These are phyloP conservation scores for Leptopilina drosophilae DNA, from an alignment of 2,888 invertebrate species.

Conservation along the genomic window DNA sequence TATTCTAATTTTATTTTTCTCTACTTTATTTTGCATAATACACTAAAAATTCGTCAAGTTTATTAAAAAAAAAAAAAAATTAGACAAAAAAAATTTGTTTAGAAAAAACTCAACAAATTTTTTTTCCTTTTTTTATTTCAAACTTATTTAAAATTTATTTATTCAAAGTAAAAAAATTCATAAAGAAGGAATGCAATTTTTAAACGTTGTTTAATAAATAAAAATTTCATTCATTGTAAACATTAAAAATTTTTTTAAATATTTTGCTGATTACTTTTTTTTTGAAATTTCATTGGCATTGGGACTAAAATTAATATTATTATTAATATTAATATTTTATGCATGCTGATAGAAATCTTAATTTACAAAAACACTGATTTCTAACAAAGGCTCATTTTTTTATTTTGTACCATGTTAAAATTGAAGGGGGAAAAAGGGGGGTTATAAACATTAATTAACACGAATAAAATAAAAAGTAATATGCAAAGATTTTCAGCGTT, in stretches of 20 bases:
- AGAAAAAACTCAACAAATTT: no score
- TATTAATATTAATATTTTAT: conserved; percentile 49
- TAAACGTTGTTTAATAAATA: no score
- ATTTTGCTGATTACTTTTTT: neutral
- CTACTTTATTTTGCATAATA: no score
- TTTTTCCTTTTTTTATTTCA: no score
- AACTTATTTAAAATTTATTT: no score
- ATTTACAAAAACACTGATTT: conserved; percentile 24
- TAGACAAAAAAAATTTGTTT: no score
- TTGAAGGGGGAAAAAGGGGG: neutral
- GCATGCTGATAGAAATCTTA: conserved; percentile 58
- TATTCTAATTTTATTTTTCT: no score
- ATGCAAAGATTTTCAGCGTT: conserved; percentile 22
- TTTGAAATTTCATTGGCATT: conserved; percentile 42
- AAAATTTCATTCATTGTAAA: no score
- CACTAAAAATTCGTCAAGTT: no score
- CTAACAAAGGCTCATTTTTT: conserved; percentile 1
- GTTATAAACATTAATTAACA: conserved; percentile 26
- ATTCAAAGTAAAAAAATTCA: no score
- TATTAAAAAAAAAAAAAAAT: no score
- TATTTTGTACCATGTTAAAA: conserved; percentile 17
- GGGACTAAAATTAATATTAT: conserved; percentile 41
- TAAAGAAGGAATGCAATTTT: no score
- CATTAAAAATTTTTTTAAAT: neutral
- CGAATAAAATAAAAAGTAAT: neutral